Evolutionary conservation across 2,113 vertebrate species (phyloP).

Genomic region (Phalacrocorax carbo): DNA sequence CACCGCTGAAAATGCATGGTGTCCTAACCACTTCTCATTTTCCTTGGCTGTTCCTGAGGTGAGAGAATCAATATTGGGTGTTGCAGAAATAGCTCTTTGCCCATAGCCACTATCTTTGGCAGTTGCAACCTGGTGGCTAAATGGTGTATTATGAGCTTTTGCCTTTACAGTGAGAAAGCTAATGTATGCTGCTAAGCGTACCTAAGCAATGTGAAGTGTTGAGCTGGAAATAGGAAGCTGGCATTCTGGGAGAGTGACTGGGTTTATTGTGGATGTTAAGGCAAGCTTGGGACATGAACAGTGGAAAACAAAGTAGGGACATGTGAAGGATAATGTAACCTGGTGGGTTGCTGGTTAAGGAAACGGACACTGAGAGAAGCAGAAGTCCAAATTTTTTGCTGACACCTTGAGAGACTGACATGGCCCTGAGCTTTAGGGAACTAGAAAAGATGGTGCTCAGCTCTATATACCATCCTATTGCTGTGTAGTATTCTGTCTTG

Average conservation of each 20-base stretch:
- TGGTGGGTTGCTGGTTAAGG: not conserved
- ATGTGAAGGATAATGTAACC: rapidly evolving
- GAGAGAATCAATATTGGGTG: not conserved
- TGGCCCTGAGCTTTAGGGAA: not conserved
- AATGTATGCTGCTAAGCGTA: not conserved
- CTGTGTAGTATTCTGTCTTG: not conserved
- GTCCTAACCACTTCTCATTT: conserved; percentile 4
- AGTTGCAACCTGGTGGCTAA: not conserved
- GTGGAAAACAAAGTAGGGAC: not conserved
- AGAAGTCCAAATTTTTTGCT: not conserved
- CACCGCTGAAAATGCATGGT: not conserved
- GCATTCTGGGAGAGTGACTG: not conserved
- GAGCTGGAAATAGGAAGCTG: not conserved
- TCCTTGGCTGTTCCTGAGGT: not conserved
- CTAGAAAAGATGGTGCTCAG: not conserved
- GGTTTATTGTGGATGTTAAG: not conserved
- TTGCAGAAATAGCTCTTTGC: not conserved
- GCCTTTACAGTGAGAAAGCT: not conserved
- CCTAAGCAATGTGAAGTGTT: not conserved
- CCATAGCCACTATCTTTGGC: not conserved
- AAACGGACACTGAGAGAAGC: not conserved
- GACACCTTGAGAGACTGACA: not conserved
- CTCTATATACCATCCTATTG: not conserved
- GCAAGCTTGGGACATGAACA: not conserved
- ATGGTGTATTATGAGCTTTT: not conserved